Conservation (phyloP, 23 tunicate species). For the Botrylloides violaceus region DNA sequence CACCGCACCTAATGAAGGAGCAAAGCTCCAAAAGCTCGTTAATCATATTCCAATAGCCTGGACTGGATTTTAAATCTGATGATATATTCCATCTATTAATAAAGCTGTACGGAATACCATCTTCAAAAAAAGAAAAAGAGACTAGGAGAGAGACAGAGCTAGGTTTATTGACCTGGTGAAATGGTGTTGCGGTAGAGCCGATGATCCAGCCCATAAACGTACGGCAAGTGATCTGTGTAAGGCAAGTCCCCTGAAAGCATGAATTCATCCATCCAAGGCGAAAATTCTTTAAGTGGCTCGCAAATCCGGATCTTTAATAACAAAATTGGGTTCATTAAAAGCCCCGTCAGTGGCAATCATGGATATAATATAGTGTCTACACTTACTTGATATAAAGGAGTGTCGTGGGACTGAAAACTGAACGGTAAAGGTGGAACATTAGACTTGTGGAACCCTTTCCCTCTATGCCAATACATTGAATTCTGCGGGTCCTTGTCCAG, state of each 20-base stretch:
- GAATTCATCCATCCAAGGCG: slow-evolving; percentile 37
- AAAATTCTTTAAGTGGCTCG: slow-evolving; percentile 40
- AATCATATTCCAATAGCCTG: too few relatives aligned
- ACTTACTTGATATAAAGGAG: slow-evolving; percentile 59
- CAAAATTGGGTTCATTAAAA: too few relatives aligned
- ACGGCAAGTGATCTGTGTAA: slow-evolving; percentile 41
- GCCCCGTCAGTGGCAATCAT: too few relatives aligned
- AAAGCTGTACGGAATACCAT: too few relatives aligned
- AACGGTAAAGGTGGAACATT: slow-evolving; percentile 44
- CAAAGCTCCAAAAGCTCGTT: too few relatives aligned
- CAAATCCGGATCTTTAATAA: slow-evolving; percentile 43
- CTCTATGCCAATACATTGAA: slow-evolving; percentile 78
- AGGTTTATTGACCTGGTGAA: slow-evolving; percentile 54
- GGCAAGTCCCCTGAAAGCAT: slow-evolving; percentile 43
- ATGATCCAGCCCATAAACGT: slow-evolving; percentile 19
- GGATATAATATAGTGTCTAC: too few relatives aligned
- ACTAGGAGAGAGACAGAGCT: too few relatives aligned
- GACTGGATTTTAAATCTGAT: too few relatives aligned
- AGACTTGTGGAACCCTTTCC: slow-evolving; percentile 64
- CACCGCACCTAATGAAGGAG: too few relatives aligned
- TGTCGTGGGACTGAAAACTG: slow-evolving; percentile 59
- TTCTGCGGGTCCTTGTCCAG: slow-evolving; percentile 50
- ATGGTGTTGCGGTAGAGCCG: slow-evolving; percentile 43
- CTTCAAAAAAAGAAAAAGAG: too few relatives aligned
- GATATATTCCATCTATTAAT: too few relatives aligned